Conservation (phyloP, 2,113 vertebrate species). For the Oophaga pumilio region DNA sequence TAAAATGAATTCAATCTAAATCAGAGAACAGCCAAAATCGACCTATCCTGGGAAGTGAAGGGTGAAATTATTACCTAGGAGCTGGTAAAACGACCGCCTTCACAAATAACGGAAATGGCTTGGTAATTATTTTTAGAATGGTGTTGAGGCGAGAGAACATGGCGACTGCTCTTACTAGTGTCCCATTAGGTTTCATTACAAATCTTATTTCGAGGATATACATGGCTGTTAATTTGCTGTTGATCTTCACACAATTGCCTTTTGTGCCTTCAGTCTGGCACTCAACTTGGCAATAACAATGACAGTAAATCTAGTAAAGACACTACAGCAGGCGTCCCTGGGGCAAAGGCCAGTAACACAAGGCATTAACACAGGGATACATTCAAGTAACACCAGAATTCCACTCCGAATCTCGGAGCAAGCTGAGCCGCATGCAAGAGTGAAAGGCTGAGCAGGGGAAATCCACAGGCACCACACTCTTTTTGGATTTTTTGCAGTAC, state of each 20-base stretch:
- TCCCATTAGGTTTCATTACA: conserved; percentile 52
- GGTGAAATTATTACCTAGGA: background rate
- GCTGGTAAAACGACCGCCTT: background rate
- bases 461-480: background rate
- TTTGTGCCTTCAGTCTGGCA: conserved; percentile 46
- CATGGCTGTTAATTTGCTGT: conserved; percentile 53
- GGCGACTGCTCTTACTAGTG: conserved; percentile 26
- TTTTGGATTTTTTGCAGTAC: background rate
- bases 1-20: background rate
- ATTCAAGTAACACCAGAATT: conserved; percentile 20
- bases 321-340: conserved; percentile 46
- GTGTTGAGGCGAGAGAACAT: background rate
- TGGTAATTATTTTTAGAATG: conserved; percentile 26
- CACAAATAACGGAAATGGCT: background rate
- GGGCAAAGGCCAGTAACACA: conserved; percentile 25
- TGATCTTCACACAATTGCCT: conserved; percentile 57
- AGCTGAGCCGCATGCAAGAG: background rate
- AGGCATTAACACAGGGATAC: background rate
- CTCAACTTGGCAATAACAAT: conserved; percentile 53
- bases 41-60: background rate
- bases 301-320: conserved; percentile 54
- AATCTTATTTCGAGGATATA: conserved; percentile 38
- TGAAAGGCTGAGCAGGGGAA: background rate
- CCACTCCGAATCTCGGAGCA: background rate
- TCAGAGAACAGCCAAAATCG: background rate